Evolutionary conservation across 2,888 invertebrate genomes (phyloP).

Genomic region (Thera obeliscata): DNA sequence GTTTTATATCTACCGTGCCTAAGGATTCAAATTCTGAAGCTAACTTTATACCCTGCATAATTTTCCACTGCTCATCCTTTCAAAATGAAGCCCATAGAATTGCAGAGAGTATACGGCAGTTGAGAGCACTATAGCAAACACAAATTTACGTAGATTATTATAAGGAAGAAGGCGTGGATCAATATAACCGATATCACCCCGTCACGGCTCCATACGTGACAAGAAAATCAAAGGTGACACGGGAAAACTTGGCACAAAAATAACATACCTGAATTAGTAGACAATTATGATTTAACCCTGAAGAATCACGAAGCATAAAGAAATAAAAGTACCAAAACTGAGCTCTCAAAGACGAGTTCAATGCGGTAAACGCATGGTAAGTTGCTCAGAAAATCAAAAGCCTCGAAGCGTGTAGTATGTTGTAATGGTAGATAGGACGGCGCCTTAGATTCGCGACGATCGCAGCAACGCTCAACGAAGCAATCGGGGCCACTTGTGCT

Average conservation of each 20-base stretch:
- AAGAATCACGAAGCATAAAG: background rate
- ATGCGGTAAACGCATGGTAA: background rate
- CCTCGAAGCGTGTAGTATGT: slow-evolving; percentile 11
- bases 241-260: slow-evolving; percentile 34
- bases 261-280: slow-evolving; percentile 10
- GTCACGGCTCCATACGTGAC: slow-evolving; percentile 39
- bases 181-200: slow-evolving; percentile 38
- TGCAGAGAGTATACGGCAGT: background rate
- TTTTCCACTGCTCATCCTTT: no score
- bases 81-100: no score
- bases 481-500: slow-evolving; percentile 84
- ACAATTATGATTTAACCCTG: background rate
- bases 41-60: no score
- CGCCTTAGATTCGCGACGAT: slow-evolving; percentile 65
- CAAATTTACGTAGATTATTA: slow-evolving; percentile 5
- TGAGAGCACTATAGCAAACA: background rate
- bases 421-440: slow-evolving; percentile 25
- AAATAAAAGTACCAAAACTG: background rate
- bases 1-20: no score
- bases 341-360: background rate
- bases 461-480: slow-evolving; percentile 74
- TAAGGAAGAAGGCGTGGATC: slow-evolving; percentile 7
- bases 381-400: background rate
- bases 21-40: no score
- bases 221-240: slow-evolving; percentile 34